Evolutionary conservation across 2,113 vertebrate species (phyloP), one percentile per base, ranked within the genome.

Genomic region (Cisticola juncidis): DNA sequence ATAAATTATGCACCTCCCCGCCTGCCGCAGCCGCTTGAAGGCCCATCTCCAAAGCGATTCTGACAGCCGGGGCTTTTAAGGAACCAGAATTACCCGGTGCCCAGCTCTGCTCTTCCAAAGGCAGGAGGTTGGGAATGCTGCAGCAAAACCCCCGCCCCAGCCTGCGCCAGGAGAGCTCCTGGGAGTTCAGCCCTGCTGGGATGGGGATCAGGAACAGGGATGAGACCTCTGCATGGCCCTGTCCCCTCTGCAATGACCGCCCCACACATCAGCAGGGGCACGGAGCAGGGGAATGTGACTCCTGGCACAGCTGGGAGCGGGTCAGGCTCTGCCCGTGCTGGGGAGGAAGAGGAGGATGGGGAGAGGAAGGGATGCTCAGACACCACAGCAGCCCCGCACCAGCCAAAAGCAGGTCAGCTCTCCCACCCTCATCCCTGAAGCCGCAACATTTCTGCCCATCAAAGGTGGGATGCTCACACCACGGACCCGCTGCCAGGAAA

Each of bases 51-150:
- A 97, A 97, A 97, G 81, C 60, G 8, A 62, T 97, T 96, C 88
- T 97, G 97, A 97, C 97, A 97, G 95, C 81, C 31, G 1, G 90
- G 79, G 96, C 97, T 97, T 97, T 97, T 97, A 97, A 96, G 92
- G 78, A 81, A 86, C 86, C 79, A 76, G 93, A 95, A 94, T 94
- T 91, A 94, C 93, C 84, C 45, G 42, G 81, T 50, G 71, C 73
- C 5, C 24, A 91, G 86, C 78, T 91, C 80, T 19, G 78, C 25
- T 57, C 90, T 94, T 85, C 68, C 26, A 48, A 82, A 94, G 31
- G 45, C 62, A 77, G 88, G 64, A 94, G 76, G 28, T 2, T 21
- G 57, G 33, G 84, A 95, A n/a, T 7, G 69, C 86, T 65, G 91
- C 24, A 3, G 91, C 90, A 61, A 12, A 60, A 48, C 5, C 2